Evolutionary conservation across 2,113 vertebrate genomes (phyloP).

Genomic region (Origma solitaria): DNA sequence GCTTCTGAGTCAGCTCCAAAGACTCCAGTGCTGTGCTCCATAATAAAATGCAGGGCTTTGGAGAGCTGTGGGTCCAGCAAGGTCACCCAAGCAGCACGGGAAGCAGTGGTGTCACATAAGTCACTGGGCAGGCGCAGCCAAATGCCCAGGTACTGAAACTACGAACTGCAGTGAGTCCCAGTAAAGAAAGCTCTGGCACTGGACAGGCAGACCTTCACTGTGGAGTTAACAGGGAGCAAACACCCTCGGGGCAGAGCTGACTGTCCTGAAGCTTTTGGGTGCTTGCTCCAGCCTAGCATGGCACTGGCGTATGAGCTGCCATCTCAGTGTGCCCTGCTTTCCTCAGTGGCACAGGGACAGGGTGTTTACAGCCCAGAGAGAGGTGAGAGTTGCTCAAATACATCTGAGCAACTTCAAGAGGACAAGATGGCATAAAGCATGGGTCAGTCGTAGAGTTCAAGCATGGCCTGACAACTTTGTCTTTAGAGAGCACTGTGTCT

Average conservation of each 20-base stretch:
- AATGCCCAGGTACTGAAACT: background rate
- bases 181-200: background rate
- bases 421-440: background rate
- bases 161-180: background rate
- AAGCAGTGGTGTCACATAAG: fast-evolving
- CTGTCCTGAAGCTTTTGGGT: background rate
- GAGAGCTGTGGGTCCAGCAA: background rate
- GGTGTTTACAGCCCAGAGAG: background rate
- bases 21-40: background rate
- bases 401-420: background rate
- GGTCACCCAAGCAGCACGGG: background rate
- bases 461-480: background rate
- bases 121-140: background rate
- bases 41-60: background rate
- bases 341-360: background rate
- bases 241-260: background rate
- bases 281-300: background rate
- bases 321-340: background rate
- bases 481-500: background rate
- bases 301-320: background rate
- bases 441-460: background rate
- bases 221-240: background rate
- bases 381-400: background rate
- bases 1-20: background rate
- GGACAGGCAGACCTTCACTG: background rate